Base-by-base conservation (phyloP, 37 sponge, comb jelly and placozoan genomes). In the Hexactinellida sp. region DNA sequence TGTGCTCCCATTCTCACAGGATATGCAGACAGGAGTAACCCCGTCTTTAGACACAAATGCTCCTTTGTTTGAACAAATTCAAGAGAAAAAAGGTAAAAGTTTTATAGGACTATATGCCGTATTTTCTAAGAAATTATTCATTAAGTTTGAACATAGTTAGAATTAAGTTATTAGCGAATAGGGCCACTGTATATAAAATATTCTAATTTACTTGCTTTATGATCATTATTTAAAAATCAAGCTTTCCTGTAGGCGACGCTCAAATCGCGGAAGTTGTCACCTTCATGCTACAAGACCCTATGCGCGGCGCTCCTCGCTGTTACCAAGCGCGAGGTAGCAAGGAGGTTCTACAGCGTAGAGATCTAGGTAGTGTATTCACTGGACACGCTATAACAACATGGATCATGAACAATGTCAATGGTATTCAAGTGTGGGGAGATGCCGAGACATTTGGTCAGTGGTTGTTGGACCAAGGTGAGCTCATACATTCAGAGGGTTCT, bases 201-300 rank as follows among this genome's bases (percentile, higher is more conserved):
- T n/a, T n/a, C n/a, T n/a, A n/a, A n/a, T n/a, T n/a, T n/a, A n/a
- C n/a, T n/a, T n/a, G n/a, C n/a, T n/a, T n/a, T n/a, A n/a, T n/a
- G n/a, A n/a, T n/a, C n/a, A n/a, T n/a, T n/a, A n/a, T n/a, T n/a
- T n/a, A n/a, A n/a, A n/a, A n/a, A n/a, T n/a, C n/a, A n/a, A n/a
- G n/a, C n/a, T n/a, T n/a, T n/a, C 30, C 5, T 63, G 34, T 63
- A 63, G 76, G 76, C 13, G 76, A 63, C 13, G 76, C 28, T 63
- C 76, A 63, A 28, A 63, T 63, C 76, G 76, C 76, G 76, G 76
- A 63, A 63, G 76, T 63, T 63, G 76, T 63, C 76, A 63, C 76
- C 76, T 63, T 63, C 30, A 63, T 63, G 76, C 76, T 63, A 7
- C 76, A 63, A n/a, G 76, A 63, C 30, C 76, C 76, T 21, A 7